Conservation (phyloP, 35 echinoderm and acorn worm genomes). For the Ptychodera flava region DNA sequence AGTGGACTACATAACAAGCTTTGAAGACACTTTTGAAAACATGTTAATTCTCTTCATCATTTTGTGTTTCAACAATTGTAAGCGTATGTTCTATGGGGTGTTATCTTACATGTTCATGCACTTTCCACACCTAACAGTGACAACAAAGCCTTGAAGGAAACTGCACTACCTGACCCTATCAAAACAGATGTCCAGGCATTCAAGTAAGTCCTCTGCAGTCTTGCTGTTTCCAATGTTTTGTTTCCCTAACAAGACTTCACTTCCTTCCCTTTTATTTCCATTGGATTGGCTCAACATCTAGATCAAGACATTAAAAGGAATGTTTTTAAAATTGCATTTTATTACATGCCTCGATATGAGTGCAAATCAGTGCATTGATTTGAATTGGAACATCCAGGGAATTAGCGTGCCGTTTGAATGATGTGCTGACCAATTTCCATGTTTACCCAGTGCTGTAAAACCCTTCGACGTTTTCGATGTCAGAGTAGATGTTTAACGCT, state of each 20-base stretch:
- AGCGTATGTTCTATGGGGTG: too few relatives aligned
- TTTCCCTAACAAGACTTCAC: too few relatives aligned
- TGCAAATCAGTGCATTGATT: too few relatives aligned
- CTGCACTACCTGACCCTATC: constrained; percentile 39
- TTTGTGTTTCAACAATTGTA: too few relatives aligned
- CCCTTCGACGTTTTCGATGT: neutral
- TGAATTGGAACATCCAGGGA: neutral
- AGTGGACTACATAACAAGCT: too few relatives aligned
- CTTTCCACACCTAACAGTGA: constrained; percentile 26
- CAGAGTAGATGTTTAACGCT: too few relatives aligned
- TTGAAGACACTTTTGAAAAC: too few relatives aligned
- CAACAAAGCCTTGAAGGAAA: constrained; percentile 40
- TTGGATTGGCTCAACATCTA: neutral
- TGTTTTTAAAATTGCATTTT: neutral
- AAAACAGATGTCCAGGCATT: constrained; percentile 26
- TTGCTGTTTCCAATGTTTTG: neutral
- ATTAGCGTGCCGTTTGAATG: neutral
- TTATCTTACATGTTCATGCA: too few relatives aligned
- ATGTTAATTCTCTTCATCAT: too few relatives aligned
- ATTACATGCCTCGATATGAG: too few relatives aligned
- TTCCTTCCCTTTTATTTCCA: neutral
- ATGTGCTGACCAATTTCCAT: neutral
- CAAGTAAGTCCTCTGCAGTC: constrained; percentile 27
- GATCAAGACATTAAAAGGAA: neutral
- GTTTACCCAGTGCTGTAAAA: neutral